Percentiles rank a stretch among this genome's conserved stretches.
These are phyloP conservation scores for Halichoeres trimaculatus DNA, from an alignment of 2,113 vertebrate species.

Conservation along the genomic window DNA sequence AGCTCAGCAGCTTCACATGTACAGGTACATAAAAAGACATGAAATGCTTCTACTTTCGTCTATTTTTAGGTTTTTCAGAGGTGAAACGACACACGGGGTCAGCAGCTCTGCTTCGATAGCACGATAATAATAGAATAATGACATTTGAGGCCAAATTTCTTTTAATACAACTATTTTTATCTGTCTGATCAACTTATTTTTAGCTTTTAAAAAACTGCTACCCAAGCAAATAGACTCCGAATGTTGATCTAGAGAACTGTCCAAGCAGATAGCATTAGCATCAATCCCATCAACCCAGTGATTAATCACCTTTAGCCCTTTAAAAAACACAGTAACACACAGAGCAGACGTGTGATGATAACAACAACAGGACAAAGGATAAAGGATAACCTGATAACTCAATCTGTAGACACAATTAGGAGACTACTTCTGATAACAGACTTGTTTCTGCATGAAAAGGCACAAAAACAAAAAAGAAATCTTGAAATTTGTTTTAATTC, in stretches of 20 bases:
- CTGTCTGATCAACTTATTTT: constrained; percentile 27
- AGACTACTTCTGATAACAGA: neutral
- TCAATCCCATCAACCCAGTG: neutral
- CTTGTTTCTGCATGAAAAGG: too few relatives aligned
- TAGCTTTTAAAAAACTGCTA: neutral
- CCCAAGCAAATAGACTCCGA: neutral
- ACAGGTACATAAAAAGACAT: constrained; percentile 16
- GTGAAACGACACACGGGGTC: constrained; percentile 29
- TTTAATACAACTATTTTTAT: neutral
- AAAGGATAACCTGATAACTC: too few relatives aligned
- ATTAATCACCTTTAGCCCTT: neutral
- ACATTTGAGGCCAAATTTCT: constrained; percentile 22
- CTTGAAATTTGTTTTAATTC: too few relatives aligned
- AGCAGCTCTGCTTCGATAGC: constrained; percentile 15
- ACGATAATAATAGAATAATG: constrained; percentile 49
- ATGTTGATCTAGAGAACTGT: neutral
- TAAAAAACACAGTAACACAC: neutral
- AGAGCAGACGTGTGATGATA: neutral
- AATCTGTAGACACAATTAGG: too few relatives aligned
- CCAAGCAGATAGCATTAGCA: neutral
- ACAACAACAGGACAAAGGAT: too few relatives aligned
- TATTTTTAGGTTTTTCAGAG: constrained; percentile 43
- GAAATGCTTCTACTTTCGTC: constrained; percentile 32
- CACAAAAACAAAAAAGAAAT: too few relatives aligned
- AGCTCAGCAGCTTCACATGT: constrained; percentile 26